These are phyloP conservation scores for Manis pentadactyla DNA, from an alignment of 2,797 vertebrate species.

Conservation along the genomic window DNA sequence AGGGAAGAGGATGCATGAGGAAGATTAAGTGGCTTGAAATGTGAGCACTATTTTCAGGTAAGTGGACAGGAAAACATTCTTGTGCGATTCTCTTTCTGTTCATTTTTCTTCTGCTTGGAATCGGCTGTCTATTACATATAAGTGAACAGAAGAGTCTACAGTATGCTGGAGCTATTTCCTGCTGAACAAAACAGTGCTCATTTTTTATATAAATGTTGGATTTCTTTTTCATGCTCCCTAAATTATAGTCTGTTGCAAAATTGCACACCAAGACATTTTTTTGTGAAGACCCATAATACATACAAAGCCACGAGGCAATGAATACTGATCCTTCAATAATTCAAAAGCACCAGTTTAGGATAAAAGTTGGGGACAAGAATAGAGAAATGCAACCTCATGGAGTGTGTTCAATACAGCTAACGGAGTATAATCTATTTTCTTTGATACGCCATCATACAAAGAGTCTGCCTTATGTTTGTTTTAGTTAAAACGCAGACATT, in stretches of 20 bases:
- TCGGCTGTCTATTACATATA: background rate
- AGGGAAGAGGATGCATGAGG: background rate
- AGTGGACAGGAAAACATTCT: background rate
- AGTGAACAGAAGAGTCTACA: slow-evolving; percentile 45
- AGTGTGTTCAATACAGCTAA: background rate
- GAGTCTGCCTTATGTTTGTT: background rate
- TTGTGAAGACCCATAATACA: background rate
- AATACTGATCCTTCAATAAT: slow-evolving; percentile 16
- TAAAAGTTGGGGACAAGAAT: background rate
- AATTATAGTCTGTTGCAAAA: slow-evolving; percentile 58
- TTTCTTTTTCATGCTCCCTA: slow-evolving; percentile 60
- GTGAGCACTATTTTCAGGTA: background rate
- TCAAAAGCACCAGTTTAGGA: background rate
- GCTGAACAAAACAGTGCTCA: slow-evolving; percentile 24
- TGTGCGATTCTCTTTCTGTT: background rate
- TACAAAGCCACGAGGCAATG: background rate
- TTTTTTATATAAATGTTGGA: slow-evolving; percentile 58
- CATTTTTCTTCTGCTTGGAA: slow-evolving; percentile 14
- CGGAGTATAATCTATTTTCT: background rate
- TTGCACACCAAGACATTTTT: background rate
- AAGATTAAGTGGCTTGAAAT: background rate
- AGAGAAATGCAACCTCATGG: background rate
- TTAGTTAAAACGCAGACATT: background rate
- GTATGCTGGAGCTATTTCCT: slow-evolving; percentile 28
- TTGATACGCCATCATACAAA: background rate